These are phyloP conservation scores for Motacilla alba DNA, from an alignment of 2,113 vertebrate genomes.

Conservation along the genomic window DNA sequence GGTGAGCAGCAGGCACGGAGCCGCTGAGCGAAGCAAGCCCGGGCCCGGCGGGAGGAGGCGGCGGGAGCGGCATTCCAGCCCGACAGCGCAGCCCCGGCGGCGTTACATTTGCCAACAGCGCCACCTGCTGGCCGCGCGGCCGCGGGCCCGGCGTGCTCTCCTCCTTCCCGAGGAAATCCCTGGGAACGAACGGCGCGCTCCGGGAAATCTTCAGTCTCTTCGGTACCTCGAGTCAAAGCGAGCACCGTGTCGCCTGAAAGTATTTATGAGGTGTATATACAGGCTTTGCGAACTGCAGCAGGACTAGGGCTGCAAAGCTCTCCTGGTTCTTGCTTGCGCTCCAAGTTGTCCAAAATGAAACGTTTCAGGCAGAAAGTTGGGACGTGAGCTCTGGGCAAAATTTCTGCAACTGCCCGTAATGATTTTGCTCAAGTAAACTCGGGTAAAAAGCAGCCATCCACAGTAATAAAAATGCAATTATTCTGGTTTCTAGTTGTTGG, in stretches of 20 bases:
- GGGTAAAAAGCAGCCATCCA: neutral
- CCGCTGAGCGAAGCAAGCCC: neutral
- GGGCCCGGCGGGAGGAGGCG: neutral
- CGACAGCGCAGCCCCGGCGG: too few relatives aligned
- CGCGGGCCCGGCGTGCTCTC: accelerated
- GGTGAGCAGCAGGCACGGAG: accelerated
- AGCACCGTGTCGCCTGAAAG: too few relatives aligned
- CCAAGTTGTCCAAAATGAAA: neutral
- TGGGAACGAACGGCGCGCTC: accelerated
- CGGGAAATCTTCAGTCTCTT: neutral
- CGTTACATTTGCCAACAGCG: constrained; percentile 80
- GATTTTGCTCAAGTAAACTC: neutral
- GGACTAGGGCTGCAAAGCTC: neutral
- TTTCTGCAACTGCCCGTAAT: neutral
- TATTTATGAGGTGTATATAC: accelerated
- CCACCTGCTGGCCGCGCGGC: constrained; percentile 46
- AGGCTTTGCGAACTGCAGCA: neutral
- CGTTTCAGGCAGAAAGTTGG: neutral
- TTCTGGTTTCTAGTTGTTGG: neutral
- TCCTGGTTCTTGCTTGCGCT: neutral
- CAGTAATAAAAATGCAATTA: neutral
- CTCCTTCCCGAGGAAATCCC: accelerated
- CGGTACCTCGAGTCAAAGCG: neutral
- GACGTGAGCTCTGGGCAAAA: neutral
- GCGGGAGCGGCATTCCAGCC: too few relatives aligned